Evolutionary conservation across 2,888 invertebrate genomes (phyloP), one percentile per base, ranked within the genome.

Genomic region (Megastigmus dorsalis): DNA sequence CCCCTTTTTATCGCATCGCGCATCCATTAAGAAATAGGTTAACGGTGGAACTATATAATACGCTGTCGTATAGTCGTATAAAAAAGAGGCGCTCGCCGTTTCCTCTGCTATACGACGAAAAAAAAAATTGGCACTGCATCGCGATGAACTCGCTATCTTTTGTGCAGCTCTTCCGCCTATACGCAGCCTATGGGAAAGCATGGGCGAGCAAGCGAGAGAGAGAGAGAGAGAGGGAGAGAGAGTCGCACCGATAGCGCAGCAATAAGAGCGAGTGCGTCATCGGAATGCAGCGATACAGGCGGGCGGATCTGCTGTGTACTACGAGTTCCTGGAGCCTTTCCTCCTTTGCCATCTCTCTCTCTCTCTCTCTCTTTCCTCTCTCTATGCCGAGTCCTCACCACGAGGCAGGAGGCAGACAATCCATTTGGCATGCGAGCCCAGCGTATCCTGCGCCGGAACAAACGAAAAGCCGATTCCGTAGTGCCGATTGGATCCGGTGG

Each of bases 21-120:
- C n/a, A n/a, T 36, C 38, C 50, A 63, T 63, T 63, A 63, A 50
- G 48, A 63, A 63, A 48, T 63, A 23, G 63, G 63, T 63, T 63
- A 63, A 63, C 63, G 36, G 36, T 9, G 4, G n/a, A n/a, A n/a
- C n/a, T n/a, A n/a, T 41, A 0, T 18, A n/a, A 18, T 20, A 48
- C 48, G 7, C 48, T 18, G 10, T 48, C n/a, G n/a, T n/a, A n/a
- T n/a, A n/a, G n/a, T n/a, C n/a, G n/a, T n/a, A n/a, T n/a, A n/a
- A n/a, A n/a, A n/a, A n/a, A n/a, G n/a, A n/a, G n/a, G n/a, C n/a
- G n/a, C n/a, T n/a, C 20, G 23, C 48, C 28, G 26, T 52, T 45
- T 45, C 18, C 33, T 7, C 30, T n/a, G 10, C n/a, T n/a, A n/a
- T n/a, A n/a, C n/a, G n/a, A n/a, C n/a, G 20, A 57, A 18, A 10